Conservation (phyloP, 2,797 vertebrate genomes). For the Bucorvus abyssinicus region DNA sequence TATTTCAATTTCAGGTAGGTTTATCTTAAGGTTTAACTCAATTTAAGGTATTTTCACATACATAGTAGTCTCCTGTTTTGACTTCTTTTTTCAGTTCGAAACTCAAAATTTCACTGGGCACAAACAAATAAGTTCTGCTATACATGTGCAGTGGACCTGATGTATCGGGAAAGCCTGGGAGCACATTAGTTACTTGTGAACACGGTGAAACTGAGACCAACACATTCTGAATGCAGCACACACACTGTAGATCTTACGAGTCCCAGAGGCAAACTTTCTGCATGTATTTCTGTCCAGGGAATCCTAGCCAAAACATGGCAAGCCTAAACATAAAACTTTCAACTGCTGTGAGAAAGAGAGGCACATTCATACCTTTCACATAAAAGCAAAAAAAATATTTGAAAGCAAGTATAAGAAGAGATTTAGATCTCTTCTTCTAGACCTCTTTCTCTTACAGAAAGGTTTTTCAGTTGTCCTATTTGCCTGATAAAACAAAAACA, state of each 20-base stretch:
- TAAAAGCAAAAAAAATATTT: background rate
- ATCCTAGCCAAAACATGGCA: conserved; percentile 36
- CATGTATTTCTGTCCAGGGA: conserved; percentile 25
- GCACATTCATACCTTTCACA: conserved; percentile 37
- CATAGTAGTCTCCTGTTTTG: background rate
- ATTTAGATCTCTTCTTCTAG: background rate
- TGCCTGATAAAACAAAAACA: background rate
- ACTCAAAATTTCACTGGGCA: background rate
- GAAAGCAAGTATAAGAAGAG: background rate
- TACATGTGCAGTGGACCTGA: background rate
- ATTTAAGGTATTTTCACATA: background rate
- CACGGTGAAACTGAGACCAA: background rate
- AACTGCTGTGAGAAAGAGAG: background rate
- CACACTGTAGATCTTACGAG: background rate
- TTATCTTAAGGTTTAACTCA: background rate
- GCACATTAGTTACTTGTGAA: background rate
- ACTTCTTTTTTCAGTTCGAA: background rate
- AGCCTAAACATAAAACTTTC: conserved; percentile 35
- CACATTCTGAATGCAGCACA: background rate
- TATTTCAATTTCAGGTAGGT: background rate
- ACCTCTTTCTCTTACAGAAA: background rate
- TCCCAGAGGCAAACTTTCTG: conserved; percentile 29
- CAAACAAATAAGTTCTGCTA: background rate
- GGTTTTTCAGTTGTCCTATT: background rate
- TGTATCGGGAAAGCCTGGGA: background rate